These are phyloP conservation scores for Melanotaenia boesemani DNA, from an alignment of 2,797 vertebrate genomes.

Conservation along the genomic window DNA sequence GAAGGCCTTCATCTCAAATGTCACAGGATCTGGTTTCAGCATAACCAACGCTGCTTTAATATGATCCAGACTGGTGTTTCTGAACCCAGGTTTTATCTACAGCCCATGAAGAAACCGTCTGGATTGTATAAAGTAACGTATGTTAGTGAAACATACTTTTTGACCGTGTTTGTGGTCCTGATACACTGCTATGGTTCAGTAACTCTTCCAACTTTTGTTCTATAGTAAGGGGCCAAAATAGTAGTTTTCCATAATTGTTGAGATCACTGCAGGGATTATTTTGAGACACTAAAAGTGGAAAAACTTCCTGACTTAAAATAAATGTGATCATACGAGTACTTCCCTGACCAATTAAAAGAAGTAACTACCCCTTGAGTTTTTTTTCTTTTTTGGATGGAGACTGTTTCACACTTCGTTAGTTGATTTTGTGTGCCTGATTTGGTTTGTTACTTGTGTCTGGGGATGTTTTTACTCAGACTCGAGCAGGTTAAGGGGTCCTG, in stretches of 20 bases:
- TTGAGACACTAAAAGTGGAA: background rate
- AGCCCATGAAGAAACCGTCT: background rate
- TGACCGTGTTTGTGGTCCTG: background rate
- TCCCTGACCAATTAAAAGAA: background rate
- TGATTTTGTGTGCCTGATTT: background rate
- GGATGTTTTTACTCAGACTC: background rate
- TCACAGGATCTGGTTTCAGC: conserved; percentile 1
- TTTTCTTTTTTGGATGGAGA: background rate
- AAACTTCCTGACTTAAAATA: conserved; percentile 2
- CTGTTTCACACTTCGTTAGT: no score
- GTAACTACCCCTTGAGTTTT: background rate
- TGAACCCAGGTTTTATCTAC: conserved; percentile 5
- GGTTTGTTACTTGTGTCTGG: background rate
- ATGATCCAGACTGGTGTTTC: background rate
- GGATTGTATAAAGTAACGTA: background rate
- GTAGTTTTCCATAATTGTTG: conserved; percentile 3
- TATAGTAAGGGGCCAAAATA: background rate
- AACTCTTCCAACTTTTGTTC: background rate
- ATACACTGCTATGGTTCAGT: conserved; percentile 1
- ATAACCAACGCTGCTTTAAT: conserved; percentile 10
- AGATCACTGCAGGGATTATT: background rate
- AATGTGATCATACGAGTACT: background rate
- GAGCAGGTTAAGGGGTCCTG: background rate
- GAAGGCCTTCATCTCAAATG: conserved; percentile 11
- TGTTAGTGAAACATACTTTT: background rate